Percentiles rank a stretch among this genome's conserved stretches.
Evolutionary conservation across 2,113 vertebrate species (phyloP).

Genomic region (Semnornis frantzii): DNA sequence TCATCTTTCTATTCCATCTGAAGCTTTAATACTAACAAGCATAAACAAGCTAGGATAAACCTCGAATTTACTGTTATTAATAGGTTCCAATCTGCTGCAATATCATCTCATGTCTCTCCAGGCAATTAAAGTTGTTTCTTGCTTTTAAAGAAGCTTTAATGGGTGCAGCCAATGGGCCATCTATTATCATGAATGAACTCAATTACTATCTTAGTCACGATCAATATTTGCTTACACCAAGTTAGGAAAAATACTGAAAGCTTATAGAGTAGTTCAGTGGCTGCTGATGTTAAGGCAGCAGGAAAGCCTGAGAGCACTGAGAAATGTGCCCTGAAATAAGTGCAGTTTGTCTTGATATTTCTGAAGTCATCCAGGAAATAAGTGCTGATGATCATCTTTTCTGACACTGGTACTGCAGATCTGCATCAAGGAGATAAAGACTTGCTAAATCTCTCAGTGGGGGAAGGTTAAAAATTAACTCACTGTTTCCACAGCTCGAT

Average conservation of each 20-base stretch:
- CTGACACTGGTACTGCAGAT: slow-evolving; percentile 9
- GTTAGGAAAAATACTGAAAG: slow-evolving; percentile 67
- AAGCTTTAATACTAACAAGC: slow-evolving; percentile 35
- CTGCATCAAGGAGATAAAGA: slow-evolving; percentile 24
- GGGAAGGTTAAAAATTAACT: slow-evolving; percentile 45
- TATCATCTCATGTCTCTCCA: slow-evolving; percentile 41
- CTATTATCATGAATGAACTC: slow-evolving; percentile 71
- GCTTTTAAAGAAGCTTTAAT: slow-evolving; percentile 68
- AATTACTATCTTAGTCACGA: slow-evolving; percentile 66
- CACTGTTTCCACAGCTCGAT: not conserved
- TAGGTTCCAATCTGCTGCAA: slow-evolving; percentile 46
- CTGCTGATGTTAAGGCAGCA: slow-evolving; percentile 39
- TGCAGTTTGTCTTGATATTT: slow-evolving; percentile 50
- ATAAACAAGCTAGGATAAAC: slow-evolving; percentile 45
- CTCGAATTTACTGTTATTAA: slow-evolving; percentile 64
- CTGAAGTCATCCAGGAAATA: slow-evolving; percentile 58
- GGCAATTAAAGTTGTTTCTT: slow-evolving; percentile 66
- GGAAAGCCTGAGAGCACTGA: slow-evolving; percentile 22
- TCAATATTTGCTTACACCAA: slow-evolving; percentile 73
- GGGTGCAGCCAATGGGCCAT: slow-evolving; percentile 64
- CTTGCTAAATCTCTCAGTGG: not conserved
- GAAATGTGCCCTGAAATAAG: slow-evolving; percentile 53
- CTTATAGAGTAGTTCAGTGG: slow-evolving; percentile 53
- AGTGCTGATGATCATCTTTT: slow-evolving; percentile 55
- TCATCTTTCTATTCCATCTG: slow-evolving; percentile 5